Conservation (phyloP, 2,113 vertebrate genomes). For the Phaethornis superciliosus region DNA sequence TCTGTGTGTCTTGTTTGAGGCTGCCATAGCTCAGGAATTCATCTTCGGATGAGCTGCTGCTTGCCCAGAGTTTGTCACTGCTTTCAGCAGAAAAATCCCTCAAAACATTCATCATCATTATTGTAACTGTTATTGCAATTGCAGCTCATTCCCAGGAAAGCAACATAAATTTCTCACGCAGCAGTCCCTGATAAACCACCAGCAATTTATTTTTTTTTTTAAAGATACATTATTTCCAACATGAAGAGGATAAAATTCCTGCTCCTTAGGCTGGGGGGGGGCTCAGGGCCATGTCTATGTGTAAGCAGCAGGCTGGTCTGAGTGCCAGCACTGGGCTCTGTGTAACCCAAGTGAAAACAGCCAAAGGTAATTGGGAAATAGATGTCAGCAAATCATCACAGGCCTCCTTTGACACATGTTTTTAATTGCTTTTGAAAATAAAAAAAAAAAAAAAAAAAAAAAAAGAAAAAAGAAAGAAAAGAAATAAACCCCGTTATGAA, state of each 20-base stretch:
- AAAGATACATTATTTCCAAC: background rate
- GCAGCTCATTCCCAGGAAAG: constrained; percentile 4
- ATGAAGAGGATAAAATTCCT: background rate
- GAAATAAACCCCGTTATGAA: constrained; percentile 62
- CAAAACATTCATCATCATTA: background rate
- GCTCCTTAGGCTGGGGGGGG: background rate
- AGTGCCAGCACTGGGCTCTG: background rate
- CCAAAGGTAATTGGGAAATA: constrained; percentile 55
- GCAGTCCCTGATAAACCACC: background rate
- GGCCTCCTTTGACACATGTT: constrained; percentile 48
- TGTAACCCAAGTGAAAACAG: constrained; percentile 48
- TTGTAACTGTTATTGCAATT: background rate
- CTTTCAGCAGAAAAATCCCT: background rate
- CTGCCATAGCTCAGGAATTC: background rate
- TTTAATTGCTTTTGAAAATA: constrained; percentile 49
- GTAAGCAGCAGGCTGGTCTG: background rate
- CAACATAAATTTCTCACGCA: background rate
- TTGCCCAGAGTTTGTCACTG: background rate
- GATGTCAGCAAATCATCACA: constrained; percentile 40
- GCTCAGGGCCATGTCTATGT: background rate
- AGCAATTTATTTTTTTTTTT: background rate
- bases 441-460: background rate
- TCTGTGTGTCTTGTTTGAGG: background rate
- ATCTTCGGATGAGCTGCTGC: background rate
- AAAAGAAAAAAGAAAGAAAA: background rate